Conservation (phyloP, 2,797 vertebrate species). For the Sandelia bainsii region DNA sequence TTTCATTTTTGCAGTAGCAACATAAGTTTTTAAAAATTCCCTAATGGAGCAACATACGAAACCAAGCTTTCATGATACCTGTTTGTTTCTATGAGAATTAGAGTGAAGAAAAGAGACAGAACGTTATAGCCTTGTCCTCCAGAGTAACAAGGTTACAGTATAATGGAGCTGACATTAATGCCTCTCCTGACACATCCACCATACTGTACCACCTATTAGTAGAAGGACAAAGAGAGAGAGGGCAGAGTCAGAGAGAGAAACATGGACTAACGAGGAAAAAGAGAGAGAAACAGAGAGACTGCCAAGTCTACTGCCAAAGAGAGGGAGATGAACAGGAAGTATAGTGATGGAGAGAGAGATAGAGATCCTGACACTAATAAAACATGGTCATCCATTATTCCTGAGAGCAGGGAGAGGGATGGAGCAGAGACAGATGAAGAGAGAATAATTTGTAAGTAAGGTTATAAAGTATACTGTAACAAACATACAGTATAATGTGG, state of each 20-base stretch:
- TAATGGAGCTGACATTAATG: slow-evolving; percentile 69
- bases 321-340: slow-evolving; percentile 12
- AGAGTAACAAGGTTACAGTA: slow-evolving; percentile 69
- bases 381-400: slow-evolving; percentile 51
- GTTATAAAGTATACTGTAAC: not conserved
- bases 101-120: slow-evolving; percentile 25
- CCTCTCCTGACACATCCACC: slow-evolving; percentile 61
- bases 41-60: not conserved
- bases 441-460: not conserved
- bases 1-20: not conserved
- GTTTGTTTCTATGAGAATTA: slow-evolving; percentile 35
- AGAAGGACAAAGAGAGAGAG: slow-evolving; percentile 18
- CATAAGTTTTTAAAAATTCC: not conserved
- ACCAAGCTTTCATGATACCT: slow-evolving; percentile 1
- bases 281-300: slow-evolving; percentile 22
- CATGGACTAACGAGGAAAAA: slow-evolving; percentile 13
- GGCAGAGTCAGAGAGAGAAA: slow-evolving; percentile 15
- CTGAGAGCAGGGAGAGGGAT: slow-evolving; percentile 24
- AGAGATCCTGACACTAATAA: slow-evolving; percentile 43
- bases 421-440: not conserved
- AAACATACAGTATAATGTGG: too few relatives aligned
- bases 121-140: slow-evolving; percentile 63
- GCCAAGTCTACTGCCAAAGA: slow-evolving; percentile 2
- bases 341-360: slow-evolving; percentile 4
- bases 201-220: slow-evolving; percentile 57